Evolutionary conservation across 2,113 vertebrate species (phyloP), one percentile per base, ranked within the genome.

Genomic region (Megalops atlanticus): DNA sequence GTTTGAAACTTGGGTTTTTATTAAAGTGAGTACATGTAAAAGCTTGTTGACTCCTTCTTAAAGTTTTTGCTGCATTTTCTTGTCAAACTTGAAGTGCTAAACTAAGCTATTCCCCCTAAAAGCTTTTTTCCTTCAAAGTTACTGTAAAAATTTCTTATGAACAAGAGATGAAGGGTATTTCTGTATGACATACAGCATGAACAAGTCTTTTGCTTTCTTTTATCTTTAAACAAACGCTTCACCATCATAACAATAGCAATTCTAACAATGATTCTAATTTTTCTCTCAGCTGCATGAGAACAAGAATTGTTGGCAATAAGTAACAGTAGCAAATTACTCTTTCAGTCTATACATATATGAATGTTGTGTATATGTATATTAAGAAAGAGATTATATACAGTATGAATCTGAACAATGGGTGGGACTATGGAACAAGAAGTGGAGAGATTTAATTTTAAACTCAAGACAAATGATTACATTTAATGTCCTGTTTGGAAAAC

Each of bases 251-350:
- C 24, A 58, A 58, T 24, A 58, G 24, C 21, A 58, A 58, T 2
- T 58, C 3, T 58, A n/a, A 8, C n/a, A n/a, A n/a, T n/a, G n/a
- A n/a, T n/a, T n/a, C n/a, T 52, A 12, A 5, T 58, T 58, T 58
- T 58, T 58, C n/a, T n/a, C 52, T 18, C 8, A 4, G 3, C 8
- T n/a, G 24, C 58, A 64, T 27, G 58, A 64, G 24, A 64, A 64
- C 58, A 64, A 14, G 14, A 64, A 31, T n/a, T 31, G n/a, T 64
- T 64, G 58, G 31, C 7, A 31, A 64, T 11, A 49, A 49, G 24
- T n/a, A n/a, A n/a, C n/a, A n/a, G n/a, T 64, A 64, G 31, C 58
- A 64, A 64, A 64, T 64, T 64, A 64, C 58, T 64, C 58, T 64
- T 64, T 64, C 58, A 31, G 58, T 64, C n/a, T 31, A 64, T 64